These are phyloP conservation scores for Eubucco bourcierii DNA, from an alignment of 2,113 vertebrate genomes.

Conservation along the genomic window DNA sequence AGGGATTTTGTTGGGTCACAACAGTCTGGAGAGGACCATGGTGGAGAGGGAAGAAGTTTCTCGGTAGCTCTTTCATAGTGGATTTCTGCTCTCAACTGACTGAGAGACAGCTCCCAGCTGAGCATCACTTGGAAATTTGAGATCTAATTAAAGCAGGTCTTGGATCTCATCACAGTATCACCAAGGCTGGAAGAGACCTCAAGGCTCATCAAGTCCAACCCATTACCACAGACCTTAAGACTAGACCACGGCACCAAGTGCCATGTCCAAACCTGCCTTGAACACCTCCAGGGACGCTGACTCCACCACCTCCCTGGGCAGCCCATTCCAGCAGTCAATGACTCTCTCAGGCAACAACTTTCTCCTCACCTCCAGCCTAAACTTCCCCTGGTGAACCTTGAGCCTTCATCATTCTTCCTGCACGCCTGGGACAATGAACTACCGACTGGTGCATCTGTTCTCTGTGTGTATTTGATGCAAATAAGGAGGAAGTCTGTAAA, in stretches of 20 bases:
- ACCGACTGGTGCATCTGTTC: slow-evolving; percentile 34
- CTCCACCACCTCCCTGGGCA: too few species aligned
- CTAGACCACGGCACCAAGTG: too few species aligned
- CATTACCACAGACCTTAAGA: too few species aligned
- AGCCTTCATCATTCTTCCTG: slow-evolving; percentile 28
- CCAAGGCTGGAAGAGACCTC: too few species aligned
- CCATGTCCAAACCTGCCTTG: too few species aligned
- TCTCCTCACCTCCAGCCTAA: too few species aligned
- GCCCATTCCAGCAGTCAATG: too few species aligned
- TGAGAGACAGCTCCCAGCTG: slow-evolving; percentile 19
- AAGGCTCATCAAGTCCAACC: too few species aligned
- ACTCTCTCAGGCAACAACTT: too few species aligned
- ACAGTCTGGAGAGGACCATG: background rate
- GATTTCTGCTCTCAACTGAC: background rate
- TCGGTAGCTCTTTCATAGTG: background rate
- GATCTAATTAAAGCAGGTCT: slow-evolving; percentile 52
- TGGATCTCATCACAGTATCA: slow-evolving; percentile 42
- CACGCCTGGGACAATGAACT: slow-evolving; percentile 33
- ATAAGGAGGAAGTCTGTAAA: slow-evolving; percentile 68
- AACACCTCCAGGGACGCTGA: too few species aligned
- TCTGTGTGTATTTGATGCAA: slow-evolving; percentile 10
- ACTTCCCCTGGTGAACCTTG: too few species aligned
- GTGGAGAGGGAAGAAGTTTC: background rate
- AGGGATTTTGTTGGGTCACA: background rate
- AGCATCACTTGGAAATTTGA: background rate